Conservation (phyloP, 2,888 invertebrate genomes). For the Rugalucina vietnamica region DNA sequence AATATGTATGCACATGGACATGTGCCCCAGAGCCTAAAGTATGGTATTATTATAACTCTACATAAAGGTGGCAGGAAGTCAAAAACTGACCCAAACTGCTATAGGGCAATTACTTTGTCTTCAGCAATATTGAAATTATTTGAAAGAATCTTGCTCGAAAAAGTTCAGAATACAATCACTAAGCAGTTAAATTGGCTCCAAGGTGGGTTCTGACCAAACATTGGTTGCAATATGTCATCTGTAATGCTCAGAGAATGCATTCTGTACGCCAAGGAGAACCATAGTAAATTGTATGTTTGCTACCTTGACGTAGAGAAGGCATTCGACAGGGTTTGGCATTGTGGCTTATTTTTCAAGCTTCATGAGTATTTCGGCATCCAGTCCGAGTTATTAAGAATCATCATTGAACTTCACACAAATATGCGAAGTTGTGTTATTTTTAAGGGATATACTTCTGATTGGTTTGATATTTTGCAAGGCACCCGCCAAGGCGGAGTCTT, state of each 20-base stretch:
- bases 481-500: constrained; percentile 2
- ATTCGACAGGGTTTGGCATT: constrained; percentile 12
- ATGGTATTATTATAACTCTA: constrained; percentile 2
- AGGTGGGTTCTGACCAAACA: neutral
- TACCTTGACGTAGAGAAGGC: constrained; percentile 18
- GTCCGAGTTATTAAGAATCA: neutral
- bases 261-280: constrained; percentile 4
- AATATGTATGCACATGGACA: neutral
- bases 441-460: constrained; percentile 11
- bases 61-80: constrained; percentile 12
- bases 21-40: neutral
- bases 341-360: constrained; percentile 16
- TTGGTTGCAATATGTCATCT: constrained; percentile 15
- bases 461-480: neutral
- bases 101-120: neutral
- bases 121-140: constrained; percentile 17
- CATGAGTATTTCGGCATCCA: neutral
- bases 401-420: neutral
- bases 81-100: neutral
- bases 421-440: neutral
- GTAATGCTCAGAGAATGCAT: constrained; percentile 12
- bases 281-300: constrained; percentile 9
- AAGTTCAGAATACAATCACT: neutral
- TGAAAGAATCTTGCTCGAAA: neutral
- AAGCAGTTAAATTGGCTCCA: neutral